Evolutionary conservation across 2,888 invertebrate species (phyloP).

Genomic region (Tetramorium bicarinatum): DNA sequence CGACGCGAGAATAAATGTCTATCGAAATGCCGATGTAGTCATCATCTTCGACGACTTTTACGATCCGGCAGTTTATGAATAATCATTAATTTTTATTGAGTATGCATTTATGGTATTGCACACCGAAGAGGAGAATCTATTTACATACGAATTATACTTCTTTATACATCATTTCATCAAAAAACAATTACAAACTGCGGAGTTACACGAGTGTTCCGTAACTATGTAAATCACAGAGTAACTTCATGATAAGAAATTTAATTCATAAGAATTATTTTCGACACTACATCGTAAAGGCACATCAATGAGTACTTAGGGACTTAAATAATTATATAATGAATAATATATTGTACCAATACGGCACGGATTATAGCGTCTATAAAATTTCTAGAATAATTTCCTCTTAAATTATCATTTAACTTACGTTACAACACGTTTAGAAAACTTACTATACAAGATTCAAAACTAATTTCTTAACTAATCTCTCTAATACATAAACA

Average conservation of each 20-base stretch:
- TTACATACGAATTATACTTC: not conserved
- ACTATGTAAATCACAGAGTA: slow-evolving; percentile 7
- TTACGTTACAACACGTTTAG: slow-evolving; percentile 9
- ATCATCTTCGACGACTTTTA: slow-evolving; percentile 20
- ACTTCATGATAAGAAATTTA: slow-evolving; percentile 25
- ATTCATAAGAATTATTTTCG: slow-evolving; percentile 16
- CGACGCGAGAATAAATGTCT: not conserved
- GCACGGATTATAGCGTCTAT: slow-evolving; percentile 17
- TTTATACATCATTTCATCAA: not conserved
- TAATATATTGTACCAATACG: slow-evolving; percentile 18
- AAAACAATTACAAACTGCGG: not conserved
- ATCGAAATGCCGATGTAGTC: slow-evolving; percentile 6
- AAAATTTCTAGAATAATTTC: slow-evolving; percentile 24
- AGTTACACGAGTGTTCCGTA: not conserved
- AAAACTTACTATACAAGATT: slow-evolving; percentile 22
- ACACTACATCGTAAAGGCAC: slow-evolving; percentile 32
- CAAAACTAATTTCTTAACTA: not conserved
- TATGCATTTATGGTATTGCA: not conserved
- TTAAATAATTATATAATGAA: slow-evolving; percentile 34
- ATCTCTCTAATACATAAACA: slow-evolving; percentile 8
- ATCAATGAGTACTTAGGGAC: slow-evolving; percentile 10
- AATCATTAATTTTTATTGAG: slow-evolving; percentile 17
- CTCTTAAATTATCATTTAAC: slow-evolving; percentile 23
- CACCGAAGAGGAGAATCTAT: not conserved
- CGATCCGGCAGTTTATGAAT: slow-evolving; percentile 11